Evolutionary conservation across 2,888 invertebrate genomes (phyloP).

Genomic region (Arrhopalites spinosus): DNA sequence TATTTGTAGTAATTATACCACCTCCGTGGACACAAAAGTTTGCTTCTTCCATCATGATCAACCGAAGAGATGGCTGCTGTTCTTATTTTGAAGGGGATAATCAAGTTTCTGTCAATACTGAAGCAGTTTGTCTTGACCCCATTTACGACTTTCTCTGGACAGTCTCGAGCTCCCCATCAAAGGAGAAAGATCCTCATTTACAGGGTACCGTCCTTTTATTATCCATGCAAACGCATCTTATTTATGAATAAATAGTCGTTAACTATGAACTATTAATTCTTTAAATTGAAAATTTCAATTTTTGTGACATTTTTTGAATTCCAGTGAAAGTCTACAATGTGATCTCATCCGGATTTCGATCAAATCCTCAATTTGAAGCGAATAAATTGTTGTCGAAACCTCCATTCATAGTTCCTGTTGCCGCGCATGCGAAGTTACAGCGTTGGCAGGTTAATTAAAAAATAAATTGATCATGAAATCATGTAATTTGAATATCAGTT

Average conservation of each 20-base stretch:
- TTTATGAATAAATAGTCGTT: no score
- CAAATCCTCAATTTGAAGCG: slow-evolving; percentile 44
- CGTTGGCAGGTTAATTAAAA: slow-evolving; percentile 54
- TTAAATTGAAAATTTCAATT: no score
- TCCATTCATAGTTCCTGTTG: slow-evolving; percentile 56
- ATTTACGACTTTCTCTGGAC: slow-evolving; percentile 93
- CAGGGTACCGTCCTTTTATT: no score
- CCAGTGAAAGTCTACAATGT: slow-evolving; percentile 84
- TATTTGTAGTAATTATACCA: slow-evolving; percentile 69
- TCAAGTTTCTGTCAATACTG: slow-evolving; percentile 82
- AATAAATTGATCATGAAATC: background rate
- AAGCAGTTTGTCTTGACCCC: slow-evolving; percentile 84
- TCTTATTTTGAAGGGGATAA: slow-evolving; percentile 79
- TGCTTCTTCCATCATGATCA: slow-evolving; percentile 64
- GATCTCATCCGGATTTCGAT: slow-evolving; percentile 74
- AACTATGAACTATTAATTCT: no score
- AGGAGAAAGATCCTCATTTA: no score
- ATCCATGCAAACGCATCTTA: no score
- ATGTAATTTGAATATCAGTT: background rate
- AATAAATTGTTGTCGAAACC: slow-evolving; percentile 56
- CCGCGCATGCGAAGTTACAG: slow-evolving; percentile 54
- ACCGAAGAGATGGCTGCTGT: slow-evolving; percentile 85
- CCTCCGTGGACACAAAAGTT: slow-evolving; percentile 65
- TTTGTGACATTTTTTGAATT: no score
- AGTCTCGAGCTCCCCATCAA: no score